Evolutionary conservation across 2,113 vertebrate genomes (phyloP).

Genomic region (Calidris pugnax): DNA sequence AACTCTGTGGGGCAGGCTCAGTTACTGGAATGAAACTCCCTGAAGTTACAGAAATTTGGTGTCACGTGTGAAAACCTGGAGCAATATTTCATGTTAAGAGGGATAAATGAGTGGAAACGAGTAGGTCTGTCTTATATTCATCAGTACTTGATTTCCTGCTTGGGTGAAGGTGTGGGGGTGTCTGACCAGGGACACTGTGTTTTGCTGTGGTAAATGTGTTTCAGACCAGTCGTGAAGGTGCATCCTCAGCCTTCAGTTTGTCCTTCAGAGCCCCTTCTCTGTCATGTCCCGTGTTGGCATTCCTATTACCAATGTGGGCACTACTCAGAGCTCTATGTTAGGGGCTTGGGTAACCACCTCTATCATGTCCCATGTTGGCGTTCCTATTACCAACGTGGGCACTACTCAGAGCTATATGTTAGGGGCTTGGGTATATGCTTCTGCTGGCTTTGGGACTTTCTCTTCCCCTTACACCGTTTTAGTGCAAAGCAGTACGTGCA

Average conservation of each 20-base stretch:
- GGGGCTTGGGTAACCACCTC: not conserved
- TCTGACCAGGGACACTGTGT: too few species aligned
- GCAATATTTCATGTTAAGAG: not conserved
- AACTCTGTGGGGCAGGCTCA: not conserved
- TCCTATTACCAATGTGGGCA: accelerated
- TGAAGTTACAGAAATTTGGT: not conserved
- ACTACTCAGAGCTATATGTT: not conserved
- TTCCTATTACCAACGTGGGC: accelerated
- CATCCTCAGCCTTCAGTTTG: not conserved
- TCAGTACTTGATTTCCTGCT: not conserved
- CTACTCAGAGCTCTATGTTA: not conserved
- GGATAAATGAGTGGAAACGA: not conserved
- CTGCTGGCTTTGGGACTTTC: not conserved
- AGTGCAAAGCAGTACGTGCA: not conserved
- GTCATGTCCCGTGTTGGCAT: not conserved
- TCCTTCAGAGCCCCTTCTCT: not conserved
- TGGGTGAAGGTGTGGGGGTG: not conserved
- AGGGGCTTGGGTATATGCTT: not conserved
- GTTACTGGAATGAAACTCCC: not conserved
- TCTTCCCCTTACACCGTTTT: not conserved
- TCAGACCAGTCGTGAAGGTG: not conserved
- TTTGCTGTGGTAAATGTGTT: not conserved
- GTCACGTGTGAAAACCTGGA: not conserved
- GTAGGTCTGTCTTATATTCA: not conserved
- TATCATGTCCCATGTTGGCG: not conserved